phyloP scores from a whole-genome alignment of 2,113 vertebrate species.

The Gallinago undulata region DNA sequence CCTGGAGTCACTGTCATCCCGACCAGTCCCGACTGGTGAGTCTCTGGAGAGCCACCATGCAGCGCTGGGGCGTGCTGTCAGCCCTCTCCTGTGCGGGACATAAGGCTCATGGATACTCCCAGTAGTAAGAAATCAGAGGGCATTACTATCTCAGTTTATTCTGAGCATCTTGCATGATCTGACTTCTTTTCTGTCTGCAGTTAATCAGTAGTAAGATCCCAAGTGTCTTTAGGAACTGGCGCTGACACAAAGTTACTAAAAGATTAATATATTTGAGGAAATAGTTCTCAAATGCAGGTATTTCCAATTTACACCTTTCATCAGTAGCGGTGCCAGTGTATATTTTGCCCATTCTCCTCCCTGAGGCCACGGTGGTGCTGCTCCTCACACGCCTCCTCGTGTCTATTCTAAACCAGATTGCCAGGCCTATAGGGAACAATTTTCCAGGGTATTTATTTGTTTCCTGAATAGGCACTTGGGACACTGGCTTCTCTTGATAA shows the following conservation, averaged over 20 bases:
- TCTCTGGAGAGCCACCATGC: background rate
- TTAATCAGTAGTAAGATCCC: background rate
- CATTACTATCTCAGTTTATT: background rate
- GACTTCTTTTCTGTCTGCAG: background rate
- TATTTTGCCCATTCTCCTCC: background rate
- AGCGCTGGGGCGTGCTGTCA: accelerated
- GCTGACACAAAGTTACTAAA: background rate
- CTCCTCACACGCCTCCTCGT: background rate
- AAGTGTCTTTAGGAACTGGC: background rate
- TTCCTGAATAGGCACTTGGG: slow-evolving; percentile 2
- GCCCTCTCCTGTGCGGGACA: background rate
- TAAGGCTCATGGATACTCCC: background rate
- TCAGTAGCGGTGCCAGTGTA: accelerated
- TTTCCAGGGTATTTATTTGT: slow-evolving; percentile 1
- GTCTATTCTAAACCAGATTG: background rate
- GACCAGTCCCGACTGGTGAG: accelerated
- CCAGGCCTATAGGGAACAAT: background rate
- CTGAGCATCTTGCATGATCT: background rate
- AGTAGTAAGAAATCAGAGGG: background rate
- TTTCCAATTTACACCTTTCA: background rate
- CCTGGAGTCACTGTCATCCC: background rate
- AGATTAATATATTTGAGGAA: background rate
- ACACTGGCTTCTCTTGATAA: background rate
- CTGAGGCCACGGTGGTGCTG: accelerated
- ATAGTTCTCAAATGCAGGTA: background rate